Base-by-base conservation (phyloP, 1,140 invertebrate species). In the Eueides isabella region DNA sequence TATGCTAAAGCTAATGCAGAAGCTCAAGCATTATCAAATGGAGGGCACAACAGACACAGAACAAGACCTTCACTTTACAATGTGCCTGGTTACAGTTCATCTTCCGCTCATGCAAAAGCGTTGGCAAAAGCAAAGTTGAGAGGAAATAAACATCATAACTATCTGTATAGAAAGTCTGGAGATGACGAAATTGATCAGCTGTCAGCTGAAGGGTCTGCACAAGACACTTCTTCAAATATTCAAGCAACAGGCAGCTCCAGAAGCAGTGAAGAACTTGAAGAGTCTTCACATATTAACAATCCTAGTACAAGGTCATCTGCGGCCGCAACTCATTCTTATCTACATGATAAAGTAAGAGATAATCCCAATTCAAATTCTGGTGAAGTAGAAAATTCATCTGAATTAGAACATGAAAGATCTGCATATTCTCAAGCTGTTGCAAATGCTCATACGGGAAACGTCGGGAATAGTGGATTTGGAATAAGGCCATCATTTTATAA, bases 1-100 rank as follows among this genome's bases (percentile, higher is more conserved):
- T 23, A 16, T n/a, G 62, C 61, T 23, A 26, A 62, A 1, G 62
- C 71, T n/a, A 65, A 65, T 28, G 63, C 71, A 11, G 35, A 61
- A 11, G 48, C 30, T 38, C 48, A 55, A 26, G 41, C 62, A 55
- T n/a, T 35, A n/a, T 44, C 41, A 44, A 44, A 44, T 44, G n/a
- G 6, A 44, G 41, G 41, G 6, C n/a, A 9, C n/a, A 6, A 2
- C 41, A 19, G 41, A 44, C n/a, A 16, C 5, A 44, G 5, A 44
- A n/a, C n/a, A 0, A 44, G 5, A 16, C 41, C 41, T 44, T 44
- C n/a, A 44, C 2, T 44, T 44, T 44, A 44, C n/a, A 44, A 44
- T 44, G 7, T 19, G 5, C 41, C 41, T 5, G 5, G 1, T 38
- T 38, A 38, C 16, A 38, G 35, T 38, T 38, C 35, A 38, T 38